Evolutionary conservation across 2,888 invertebrate genomes (phyloP), one percentile per base, ranked within the genome.

Genomic region (Blomia tropicalis): DNA sequence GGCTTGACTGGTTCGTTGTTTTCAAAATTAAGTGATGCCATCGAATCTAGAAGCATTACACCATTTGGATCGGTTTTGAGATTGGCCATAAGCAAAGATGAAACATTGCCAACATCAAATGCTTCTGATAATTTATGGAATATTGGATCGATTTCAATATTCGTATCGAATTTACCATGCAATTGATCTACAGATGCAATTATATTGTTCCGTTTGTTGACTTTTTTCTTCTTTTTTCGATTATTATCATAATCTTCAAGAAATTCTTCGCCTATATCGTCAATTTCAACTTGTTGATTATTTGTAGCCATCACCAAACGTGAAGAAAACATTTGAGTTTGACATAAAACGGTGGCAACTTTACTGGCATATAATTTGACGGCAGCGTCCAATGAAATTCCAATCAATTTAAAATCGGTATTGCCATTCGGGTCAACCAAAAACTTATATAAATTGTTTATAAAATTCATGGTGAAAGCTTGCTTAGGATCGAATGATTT

Each of bases 341-440:
- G 85, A 47, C 81, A 78, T 72, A 90, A 84, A 11, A 90, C 80
- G 41, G 83, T 83, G 73, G 92, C 91, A 0, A 92, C 91, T 64
- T 90, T 79, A 65, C 83, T 81, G 0, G 87, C 83, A 73, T 91
- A 91, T 59, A 91, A 88, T 72, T 87, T 85, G 0, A 87, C 82
- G 7, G 89, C 86, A 0, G 89, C 89, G 73, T 91, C 91, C 58
- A 92, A 75, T 0, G 90, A 84, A 0, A 84, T 84, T 56, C 87
- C 85, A 5, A 63, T 64, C 32, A 66, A n/a, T 32, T 65, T 65
- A 44, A 66, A 66, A 64, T 83, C 82, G 75, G 85, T 78, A 5
- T 82, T 80, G 1, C 79, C 77, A 71, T 84, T 82, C 70, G 80
- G 14, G 27, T 59, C 27, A 66, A 71, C 72, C 43, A 88, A 72